phyloP scores from a whole-genome alignment of 92 coral and sea anemone species.

The Meandrina meandrites region DNA sequence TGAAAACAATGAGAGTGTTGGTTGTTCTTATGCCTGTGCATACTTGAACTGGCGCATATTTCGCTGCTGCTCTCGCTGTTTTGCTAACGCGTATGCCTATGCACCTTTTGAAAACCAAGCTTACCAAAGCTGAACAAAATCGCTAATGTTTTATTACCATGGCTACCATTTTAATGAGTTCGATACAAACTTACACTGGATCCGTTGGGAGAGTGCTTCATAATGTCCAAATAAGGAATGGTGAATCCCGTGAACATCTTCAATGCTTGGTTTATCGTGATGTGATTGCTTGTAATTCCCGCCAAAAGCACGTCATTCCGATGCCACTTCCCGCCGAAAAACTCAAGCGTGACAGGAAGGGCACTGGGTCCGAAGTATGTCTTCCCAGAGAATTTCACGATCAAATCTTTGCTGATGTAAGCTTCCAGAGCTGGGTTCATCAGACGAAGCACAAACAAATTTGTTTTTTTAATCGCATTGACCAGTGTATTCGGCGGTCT shows the following conservation, averaged over 20 bases:
- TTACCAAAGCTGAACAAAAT: no score
- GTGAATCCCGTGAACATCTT: slow-evolving; percentile 65
- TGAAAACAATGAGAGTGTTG: no score
- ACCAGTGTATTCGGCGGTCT: slow-evolving; percentile 51
- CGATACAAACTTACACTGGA: slow-evolving; percentile 56
- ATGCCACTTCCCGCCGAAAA: slow-evolving; percentile 68
- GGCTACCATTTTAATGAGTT: not conserved
- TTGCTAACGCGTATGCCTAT: no score
- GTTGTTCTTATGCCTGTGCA: no score
- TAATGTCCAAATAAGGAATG: slow-evolving; percentile 76
- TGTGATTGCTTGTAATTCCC: slow-evolving; percentile 69
- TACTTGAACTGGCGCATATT: no score
- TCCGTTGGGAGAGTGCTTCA: slow-evolving; percentile 40
- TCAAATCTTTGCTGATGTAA: slow-evolving; percentile 64
- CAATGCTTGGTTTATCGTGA: slow-evolving; percentile 68
- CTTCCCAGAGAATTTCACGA: slow-evolving; percentile 80
- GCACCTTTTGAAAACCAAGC: no score
- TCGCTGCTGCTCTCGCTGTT: no score
- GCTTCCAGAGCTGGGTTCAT: slow-evolving; percentile 78
- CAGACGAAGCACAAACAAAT: slow-evolving; percentile 73
- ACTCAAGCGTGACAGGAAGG: slow-evolving; percentile 63
- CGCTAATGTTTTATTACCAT: not conserved
- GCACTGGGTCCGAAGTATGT: slow-evolving; percentile 67
- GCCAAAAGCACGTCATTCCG: slow-evolving; percentile 66
- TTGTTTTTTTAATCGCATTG: slow-evolving; percentile 57